These are phyloP conservation scores for Thalassoma bifasciatum DNA, from an alignment of 2,113 vertebrate genomes.

Conservation along the genomic window DNA sequence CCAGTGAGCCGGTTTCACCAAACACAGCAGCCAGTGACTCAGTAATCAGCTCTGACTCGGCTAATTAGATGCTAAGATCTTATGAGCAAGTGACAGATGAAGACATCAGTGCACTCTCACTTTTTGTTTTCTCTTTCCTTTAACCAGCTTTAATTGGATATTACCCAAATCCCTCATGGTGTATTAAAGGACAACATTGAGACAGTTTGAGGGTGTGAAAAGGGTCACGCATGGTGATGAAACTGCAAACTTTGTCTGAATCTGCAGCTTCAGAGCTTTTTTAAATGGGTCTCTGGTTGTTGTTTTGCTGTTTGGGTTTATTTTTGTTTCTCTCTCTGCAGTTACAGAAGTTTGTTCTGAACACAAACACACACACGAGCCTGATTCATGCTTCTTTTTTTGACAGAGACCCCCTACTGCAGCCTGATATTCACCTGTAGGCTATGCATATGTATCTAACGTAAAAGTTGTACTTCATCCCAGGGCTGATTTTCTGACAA, in stretches of 20 bases:
- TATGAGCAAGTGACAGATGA: neutral
- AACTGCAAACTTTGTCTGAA: neutral
- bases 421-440: too few species aligned
- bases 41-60: neutral
- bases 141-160: neutral
- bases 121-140: neutral
- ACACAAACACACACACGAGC: too few species aligned
- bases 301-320: too few species aligned
- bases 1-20: neutral
- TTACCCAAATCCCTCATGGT: neutral
- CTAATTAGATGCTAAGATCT: neutral
- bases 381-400: too few species aligned
- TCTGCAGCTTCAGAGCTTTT: neutral
- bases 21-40: slow-evolving; percentile 1
- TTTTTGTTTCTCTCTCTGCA: too few species aligned
- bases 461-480: too few species aligned
- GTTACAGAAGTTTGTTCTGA: too few species aligned
- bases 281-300: neutral
- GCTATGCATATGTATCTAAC: too few species aligned
- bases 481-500: too few species aligned
- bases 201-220: neutral
- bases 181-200: neutral
- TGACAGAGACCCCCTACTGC: neutral
- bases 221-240: neutral
- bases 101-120: neutral